Evolutionary conservation across 1,140 invertebrate genomes (phyloP).

Genomic region (Drosophila oshimai): DNA sequence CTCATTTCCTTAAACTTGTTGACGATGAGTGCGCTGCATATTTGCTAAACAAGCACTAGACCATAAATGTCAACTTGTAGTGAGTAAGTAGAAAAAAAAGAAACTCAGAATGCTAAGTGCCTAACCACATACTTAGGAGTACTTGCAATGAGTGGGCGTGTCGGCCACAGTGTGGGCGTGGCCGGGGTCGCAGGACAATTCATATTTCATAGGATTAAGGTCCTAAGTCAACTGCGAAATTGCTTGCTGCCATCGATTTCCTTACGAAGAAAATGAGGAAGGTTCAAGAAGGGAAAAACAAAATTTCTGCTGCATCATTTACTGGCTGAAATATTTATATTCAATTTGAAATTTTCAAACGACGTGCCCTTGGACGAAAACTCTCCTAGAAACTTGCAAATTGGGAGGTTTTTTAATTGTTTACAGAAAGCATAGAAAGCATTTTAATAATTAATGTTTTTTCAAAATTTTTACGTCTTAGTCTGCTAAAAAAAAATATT

Average conservation of each 20-base stretch:
- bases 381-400: slow-evolving; percentile 20
- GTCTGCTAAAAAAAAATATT: no score
- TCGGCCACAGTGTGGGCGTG: not conserved
- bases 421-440: no score
- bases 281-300: slow-evolving; percentile 15
- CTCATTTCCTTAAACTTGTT: not conserved
- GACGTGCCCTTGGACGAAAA: slow-evolving; percentile 36
- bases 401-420: no score
- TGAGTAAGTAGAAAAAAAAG: no score
- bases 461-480: no score
- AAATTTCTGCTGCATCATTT: slow-evolving; percentile 65
- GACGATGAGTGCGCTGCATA: not conserved
- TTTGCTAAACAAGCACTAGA: not conserved
- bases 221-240: slow-evolving; percentile 75
- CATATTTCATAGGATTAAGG: slow-evolving; percentile 64
- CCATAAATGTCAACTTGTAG: not conserved
- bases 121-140: slow-evolving; percentile 16
- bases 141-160: slow-evolving; percentile 7
- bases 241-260: slow-evolving; percentile 53
- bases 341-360: slow-evolving; percentile 69
- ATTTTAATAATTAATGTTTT: no score
- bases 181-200: slow-evolving; percentile 32
- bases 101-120: slow-evolving; percentile 15
- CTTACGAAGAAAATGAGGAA: slow-evolving; percentile 34
- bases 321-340: slow-evolving; percentile 63